Evolutionary conservation across 2,888 invertebrate genomes (phyloP).

Genomic region (Oeneis ivallda): DNA sequence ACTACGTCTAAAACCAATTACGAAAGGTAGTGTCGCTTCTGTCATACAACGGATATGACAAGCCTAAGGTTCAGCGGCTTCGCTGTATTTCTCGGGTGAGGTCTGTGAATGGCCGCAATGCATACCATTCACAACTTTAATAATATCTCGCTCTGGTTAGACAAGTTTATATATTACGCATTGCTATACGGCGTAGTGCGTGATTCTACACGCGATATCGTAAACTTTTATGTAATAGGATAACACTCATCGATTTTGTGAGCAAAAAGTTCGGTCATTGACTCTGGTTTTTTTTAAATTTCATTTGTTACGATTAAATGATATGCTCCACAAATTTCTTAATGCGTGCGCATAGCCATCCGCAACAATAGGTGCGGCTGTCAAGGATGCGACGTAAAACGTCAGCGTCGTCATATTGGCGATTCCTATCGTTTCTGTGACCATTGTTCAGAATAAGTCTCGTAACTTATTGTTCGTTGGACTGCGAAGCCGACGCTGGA

Average conservation of each 20-base stretch:
- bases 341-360: conserved; percentile 41
- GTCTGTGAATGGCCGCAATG: neutral
- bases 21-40: too few relatives aligned
- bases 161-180: neutral
- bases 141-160: neutral
- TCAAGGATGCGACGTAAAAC: conserved; percentile 55
- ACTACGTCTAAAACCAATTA: too few relatives aligned
- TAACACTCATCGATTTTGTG: conserved; percentile 2
- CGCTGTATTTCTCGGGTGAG: too few relatives aligned
- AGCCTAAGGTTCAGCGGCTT: too few relatives aligned
- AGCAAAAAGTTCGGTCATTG: conserved; percentile 50
- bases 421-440: conserved; percentile 73
- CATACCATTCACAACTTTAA: neutral
- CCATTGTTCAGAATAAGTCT: conserved; percentile 80
- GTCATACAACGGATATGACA: too few relatives aligned
- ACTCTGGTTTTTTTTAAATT: conserved; percentile 42
- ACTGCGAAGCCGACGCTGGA: conserved; percentile 54
- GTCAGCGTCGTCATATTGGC: conserved; percentile 67
- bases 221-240: conserved; percentile 16
- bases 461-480: conserved; percentile 70
- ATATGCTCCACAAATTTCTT: conserved; percentile 56
- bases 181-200: neutral
- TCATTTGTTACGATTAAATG: conserved; percentile 57
- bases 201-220: neutral
- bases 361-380: conserved; percentile 59